Evolutionary conservation across 1,140 invertebrate species (phyloP), one percentile per base, ranked within the genome.

Genomic region (Bombus fervidus): DNA sequence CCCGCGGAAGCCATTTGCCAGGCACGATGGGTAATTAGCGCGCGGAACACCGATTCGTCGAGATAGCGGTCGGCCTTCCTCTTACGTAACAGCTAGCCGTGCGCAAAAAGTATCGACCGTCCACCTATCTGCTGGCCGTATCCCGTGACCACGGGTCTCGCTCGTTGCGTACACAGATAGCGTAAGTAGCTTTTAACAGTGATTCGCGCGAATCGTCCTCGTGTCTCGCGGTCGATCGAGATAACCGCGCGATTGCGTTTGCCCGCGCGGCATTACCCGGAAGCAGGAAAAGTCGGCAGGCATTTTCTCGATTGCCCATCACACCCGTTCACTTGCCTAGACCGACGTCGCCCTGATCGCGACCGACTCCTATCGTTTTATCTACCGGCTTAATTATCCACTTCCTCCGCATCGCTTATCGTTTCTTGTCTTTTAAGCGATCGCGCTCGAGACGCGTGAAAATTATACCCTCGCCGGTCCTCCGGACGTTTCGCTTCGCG

Each of bases 1-100:
- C 68, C 79, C 89, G 87, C 90, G 89, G 89, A 91, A 91, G 89
- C 81, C 81, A 91, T 91, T 91, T 91, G 89, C 89, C 89, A 91
- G 86, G 81, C 77, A 91, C 78, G 89, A 88, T 88, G 81, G 86
- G 81, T 91, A 91, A 91, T 91, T 91, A 90, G 89, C 86, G 81
- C 87, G 89, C 77, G 89, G 87, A 91, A 91, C 89, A 76, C 74
- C 81, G 89, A 91, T 91, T 73, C 69, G 39, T 39, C 74, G 86
- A 82, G 89, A 88, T 91, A 91, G 79, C 81, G 73, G 37, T 74
- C 84, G 89, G 89, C 86, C 89, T 91, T 91, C 89, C 86, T 91
- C 78, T 91, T 91, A 81, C 81, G 89, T 68, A 90, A 90, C 85
- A 81, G 68, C 41, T 37, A 82, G 75, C 75, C 83, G 85, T 76